These are phyloP conservation scores for Campoletis raptor DNA, from an alignment of 2,888 invertebrate genomes.

Conservation along the genomic window DNA sequence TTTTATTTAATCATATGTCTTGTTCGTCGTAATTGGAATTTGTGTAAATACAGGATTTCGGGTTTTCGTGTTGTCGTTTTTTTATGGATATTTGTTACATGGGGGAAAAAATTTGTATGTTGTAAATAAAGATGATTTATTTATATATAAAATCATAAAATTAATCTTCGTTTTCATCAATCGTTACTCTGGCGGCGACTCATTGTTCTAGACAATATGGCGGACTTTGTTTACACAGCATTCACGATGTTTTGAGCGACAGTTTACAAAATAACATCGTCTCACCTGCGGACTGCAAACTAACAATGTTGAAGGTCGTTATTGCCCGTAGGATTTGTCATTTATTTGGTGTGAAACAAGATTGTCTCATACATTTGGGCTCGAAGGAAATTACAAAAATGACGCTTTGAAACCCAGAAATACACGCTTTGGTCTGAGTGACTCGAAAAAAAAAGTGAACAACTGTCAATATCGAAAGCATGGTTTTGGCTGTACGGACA, in stretches of 20 bases:
- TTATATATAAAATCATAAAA: background rate
- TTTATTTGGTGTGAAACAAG: too few relatives aligned
- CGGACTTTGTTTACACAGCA: too few relatives aligned
- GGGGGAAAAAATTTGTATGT: background rate
- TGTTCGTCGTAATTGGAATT: background rate
- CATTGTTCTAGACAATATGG: background rate
- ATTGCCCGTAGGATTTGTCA: background rate
- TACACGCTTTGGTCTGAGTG: background rate
- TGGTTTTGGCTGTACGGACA: background rate
- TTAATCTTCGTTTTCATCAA: background rate
- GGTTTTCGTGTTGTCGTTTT: background rate
- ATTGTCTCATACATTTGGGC: too few relatives aligned
- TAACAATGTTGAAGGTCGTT: background rate
- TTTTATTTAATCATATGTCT: background rate
- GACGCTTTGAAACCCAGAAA: too few relatives aligned
- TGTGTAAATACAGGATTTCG: slow-evolving; percentile 1
- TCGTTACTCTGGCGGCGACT: background rate
- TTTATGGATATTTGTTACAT: background rate
- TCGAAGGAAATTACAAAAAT: too few relatives aligned
- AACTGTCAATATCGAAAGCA: too few relatives aligned
- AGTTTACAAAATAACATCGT: background rate
- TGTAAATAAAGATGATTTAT: slow-evolving; percentile 7
- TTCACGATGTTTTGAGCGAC: too few relatives aligned
- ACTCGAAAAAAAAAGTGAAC: too few relatives aligned
- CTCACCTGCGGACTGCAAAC: too few relatives aligned